A percentile compares a stretch with the other conserved stretches of the same genome.
Conservation (phyloP, 2,797 vertebrate genomes). For the Alectoris magna region DNA sequence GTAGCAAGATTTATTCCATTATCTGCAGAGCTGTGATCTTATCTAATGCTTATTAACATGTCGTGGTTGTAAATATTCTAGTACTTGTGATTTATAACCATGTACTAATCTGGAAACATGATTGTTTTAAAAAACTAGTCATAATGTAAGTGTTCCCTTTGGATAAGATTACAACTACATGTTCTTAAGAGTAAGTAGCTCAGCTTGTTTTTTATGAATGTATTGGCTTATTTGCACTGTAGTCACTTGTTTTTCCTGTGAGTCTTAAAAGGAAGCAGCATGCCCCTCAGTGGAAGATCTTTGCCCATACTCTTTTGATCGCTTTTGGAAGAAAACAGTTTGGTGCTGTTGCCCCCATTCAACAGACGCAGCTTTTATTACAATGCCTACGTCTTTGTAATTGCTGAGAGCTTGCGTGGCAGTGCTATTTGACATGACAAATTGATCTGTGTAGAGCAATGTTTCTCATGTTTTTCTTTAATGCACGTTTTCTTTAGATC, state of each 20-base stretch:
- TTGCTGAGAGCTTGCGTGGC: not conserved
- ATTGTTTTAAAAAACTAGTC: not conserved
- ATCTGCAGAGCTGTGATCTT: not conserved
- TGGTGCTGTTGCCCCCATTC: rapidly evolving
- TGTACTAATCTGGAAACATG: not conserved
- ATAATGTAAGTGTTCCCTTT: not conserved
- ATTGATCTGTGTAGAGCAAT: rapidly evolving
- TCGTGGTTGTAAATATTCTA: not conserved
- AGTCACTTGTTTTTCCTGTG: not conserved
- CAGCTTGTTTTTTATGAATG: not conserved
- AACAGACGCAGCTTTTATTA: not conserved
- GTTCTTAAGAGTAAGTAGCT: not conserved
- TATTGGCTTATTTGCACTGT: not conserved
- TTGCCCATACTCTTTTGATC: not conserved
- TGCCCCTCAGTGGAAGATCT: not conserved
- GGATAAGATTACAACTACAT: not conserved
- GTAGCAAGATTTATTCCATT: not conserved
- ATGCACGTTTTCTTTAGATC: slow-evolving; percentile 83
- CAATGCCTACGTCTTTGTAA: not conserved
- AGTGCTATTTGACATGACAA: rapidly evolving
- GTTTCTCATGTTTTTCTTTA: slow-evolving; percentile 2
- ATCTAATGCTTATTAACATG: not conserved
- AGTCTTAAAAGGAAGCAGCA: not conserved
- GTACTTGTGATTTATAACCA: not conserved
- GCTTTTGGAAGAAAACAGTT: not conserved